Evolutionary conservation across 2,797 vertebrate genomes (phyloP), one percentile per base, ranked within the genome.

Genomic region (Eupleurogrammus muticus): DNA sequence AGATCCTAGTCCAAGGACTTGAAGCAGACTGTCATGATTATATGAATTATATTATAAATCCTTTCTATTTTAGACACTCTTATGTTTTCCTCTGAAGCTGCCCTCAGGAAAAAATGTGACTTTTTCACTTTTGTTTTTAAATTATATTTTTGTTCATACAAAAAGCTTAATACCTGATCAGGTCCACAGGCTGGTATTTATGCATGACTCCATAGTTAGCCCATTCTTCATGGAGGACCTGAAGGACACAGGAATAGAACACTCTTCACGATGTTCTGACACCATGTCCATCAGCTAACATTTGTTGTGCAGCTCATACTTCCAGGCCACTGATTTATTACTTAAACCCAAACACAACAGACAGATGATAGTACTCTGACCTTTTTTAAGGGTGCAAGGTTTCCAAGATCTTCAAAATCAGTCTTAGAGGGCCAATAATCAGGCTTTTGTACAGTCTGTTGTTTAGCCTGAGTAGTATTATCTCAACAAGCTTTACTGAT

Each of bases 161-260:
- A 0, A 54, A 11, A 62, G 5, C 6, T 57, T 16, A 5, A 17
- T 95, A 99, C 98, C 98, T 97, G 93, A 99, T 98, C 75, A 99
- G 95, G 85, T 99, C 94, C 77, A 98, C 94, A 52, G 98, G 98
- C 79, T 99, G 98, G 93, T 96, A 98, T 90, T 99, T 99, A 90
- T 96, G 96, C 93, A 99, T 99, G 19, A 91, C 97, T 88, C 97
- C 95, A 0, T 99, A 99, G 93, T 96, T 95, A 10, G 98, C 98
- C 98, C 98, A 99, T 91, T 99, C 98, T 85, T 88, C 95, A 90
- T 98, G 96, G 42, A 99, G 93, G 85, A 98, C 66, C 98, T 99
- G 77, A 73, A 84, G n/a, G 53, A 70, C 14, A 80, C 2, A 40
- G 47, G 1, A 52, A 9, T 49, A 52, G 71, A 48, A 52, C 10